Evolutionary conservation across 2,797 vertebrate species (phyloP).

Genomic region (Coregonus suidteri): DNA sequence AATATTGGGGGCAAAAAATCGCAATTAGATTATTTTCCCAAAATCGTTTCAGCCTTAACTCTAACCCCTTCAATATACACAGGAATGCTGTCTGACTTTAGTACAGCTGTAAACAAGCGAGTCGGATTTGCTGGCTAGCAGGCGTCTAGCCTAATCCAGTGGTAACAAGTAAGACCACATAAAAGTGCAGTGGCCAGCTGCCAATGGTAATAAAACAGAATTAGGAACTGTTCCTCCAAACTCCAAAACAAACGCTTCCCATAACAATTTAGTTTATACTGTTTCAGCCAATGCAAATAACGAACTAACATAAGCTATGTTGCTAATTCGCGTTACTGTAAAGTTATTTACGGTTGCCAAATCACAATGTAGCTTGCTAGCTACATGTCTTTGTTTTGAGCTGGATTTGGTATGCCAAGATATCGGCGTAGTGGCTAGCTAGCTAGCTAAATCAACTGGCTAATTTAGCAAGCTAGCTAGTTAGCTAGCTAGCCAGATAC

Average conservation of each 20-base stretch:
- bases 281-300: neutral
- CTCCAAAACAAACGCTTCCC: neutral
- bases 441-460: neutral
- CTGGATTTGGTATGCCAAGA: slow-evolving; percentile 64
- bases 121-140: neutral
- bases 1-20: no score
- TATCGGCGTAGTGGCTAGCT: neutral
- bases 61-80: no score
- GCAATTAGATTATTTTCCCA: no score
- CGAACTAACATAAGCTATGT: neutral
- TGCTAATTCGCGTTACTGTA: neutral
- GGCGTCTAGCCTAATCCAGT: slow-evolving; percentile 28
- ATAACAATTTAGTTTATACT: neutral
- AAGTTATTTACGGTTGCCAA: neutral
- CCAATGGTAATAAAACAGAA: slow-evolving; percentile 63
- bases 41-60: no score
- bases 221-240: neutral
- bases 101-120: no score
- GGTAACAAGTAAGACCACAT: slow-evolving; percentile 40
- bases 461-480: neutral
- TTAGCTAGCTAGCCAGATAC: neutral
- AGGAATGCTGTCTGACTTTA: no score
- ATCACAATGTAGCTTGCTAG: neutral
- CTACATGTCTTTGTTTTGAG: slow-evolving; percentile 53
- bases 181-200: slow-evolving; percentile 39